Evolutionary conservation across 2,797 vertebrate species (phyloP), one percentile per base, ranked within the genome.

Genomic region (Uromys caudimaculatus): DNA sequence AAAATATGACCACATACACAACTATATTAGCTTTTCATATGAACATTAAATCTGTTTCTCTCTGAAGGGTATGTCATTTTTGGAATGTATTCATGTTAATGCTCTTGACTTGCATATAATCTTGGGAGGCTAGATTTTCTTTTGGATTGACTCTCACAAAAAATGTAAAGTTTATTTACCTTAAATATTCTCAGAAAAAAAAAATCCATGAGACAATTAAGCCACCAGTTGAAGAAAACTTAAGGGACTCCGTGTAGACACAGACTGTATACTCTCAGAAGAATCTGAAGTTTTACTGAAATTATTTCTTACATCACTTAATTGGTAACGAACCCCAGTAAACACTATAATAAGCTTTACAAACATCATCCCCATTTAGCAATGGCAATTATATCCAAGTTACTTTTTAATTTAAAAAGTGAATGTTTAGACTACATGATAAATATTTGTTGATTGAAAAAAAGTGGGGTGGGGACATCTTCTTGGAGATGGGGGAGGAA

Each of bases 321-420:
- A 85, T 75, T 58, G 29, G 60, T 35, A 94, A 71, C 9, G 8
- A 75, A 67, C 60, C 38, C 24, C 54, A 9, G 17, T 86, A 78
- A 50, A 93, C 9, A 67, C 2, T 4, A 27, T 84, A 6, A 44
- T 3, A 69, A 89, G 44, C 71, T 81, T 90, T 21, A 41, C 12
- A 87, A 83, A 32, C 64, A 62, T 85, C 54, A 27, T 78, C 91
- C 35, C 6, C 23, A 81, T 21, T 91, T 12, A 91, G 91, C 77
- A 89, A 24, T 71, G 75, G 44, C 27, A 62, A 54, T 58, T 41
- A 75, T 23, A 82, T 50, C 23, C 7, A 58, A 24, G 50, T 87
- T 88, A 69, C 9, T 56, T 95, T 91, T 92, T 90, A 81, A 83
- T 50, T 67, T 76, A 84, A 95, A 96, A 92, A 79, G 32, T 52